Evolutionary conservation across 2,113 vertebrate species (phyloP), one percentile per base, ranked within the genome.

Genomic region (Martes martes): DNA sequence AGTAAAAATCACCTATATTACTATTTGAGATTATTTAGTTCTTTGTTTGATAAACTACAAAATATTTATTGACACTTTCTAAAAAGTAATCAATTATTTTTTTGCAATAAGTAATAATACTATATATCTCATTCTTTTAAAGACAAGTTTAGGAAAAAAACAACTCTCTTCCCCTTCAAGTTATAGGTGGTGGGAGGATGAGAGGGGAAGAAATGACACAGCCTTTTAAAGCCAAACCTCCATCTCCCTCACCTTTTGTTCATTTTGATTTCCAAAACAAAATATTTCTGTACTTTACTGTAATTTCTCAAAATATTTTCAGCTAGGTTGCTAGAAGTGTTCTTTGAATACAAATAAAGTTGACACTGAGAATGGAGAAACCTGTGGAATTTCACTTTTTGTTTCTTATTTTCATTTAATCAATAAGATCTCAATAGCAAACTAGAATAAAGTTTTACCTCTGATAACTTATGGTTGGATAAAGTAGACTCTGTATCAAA

Each of bases 291-390:
- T 24, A 89, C 33, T 93, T 96, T 18, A 71, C 19, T 59, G 13
- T 39, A 65, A 94, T 81, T 94, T 90, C 55, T 93, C 50, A 96
- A 74, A 86, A 50, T 74, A 73, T 96, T 96, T 94, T 92, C 45
- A 85, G 24, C 7, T 59, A 59, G 33, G 7, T 76, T 95, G n/a
- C 52, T 45, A 81, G 6, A 71, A 83, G 21, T n/a, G 67, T 11
- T 67, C 45, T 36, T 90, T 33, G 97, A 84, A 23, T 63, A 85
- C 18, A 95, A 92, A 86, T 45, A 74, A 94, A 71, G 28, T 28
- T 92, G 83, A 96, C 11, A 95, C 0, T 59, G 18, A 92, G 50
- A 57, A 84, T 69, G 33, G 23, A 96, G 39, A 94, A 93, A 94
- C 50, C 89, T 76, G 86, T 63, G 50, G 28, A 83, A 69, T 92